phyloP scores from a whole-genome alignment of 2,888 invertebrate species.

The Ceriagrion tenellum region DNA sequence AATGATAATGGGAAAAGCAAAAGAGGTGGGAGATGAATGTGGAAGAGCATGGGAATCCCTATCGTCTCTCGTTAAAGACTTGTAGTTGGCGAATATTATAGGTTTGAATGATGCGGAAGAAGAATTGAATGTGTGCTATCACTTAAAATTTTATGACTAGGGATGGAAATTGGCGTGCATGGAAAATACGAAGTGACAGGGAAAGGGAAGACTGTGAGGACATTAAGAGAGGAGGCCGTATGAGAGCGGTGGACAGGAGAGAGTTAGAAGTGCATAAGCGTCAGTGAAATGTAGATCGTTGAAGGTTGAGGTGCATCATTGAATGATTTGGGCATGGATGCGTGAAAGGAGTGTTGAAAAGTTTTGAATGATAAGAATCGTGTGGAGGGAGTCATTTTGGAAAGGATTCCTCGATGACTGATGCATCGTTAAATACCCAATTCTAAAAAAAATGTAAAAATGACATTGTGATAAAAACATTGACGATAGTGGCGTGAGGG shows the following conservation, averaged over 20 bases:
- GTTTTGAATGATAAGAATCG: no score
- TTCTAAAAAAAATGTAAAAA: no score
- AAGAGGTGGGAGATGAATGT: conserved; percentile 21
- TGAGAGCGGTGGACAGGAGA: background rate
- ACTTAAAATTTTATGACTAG: background rate
- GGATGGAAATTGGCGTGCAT: background rate
- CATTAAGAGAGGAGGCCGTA: background rate
- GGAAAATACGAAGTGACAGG: background rate
- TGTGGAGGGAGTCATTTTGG: no score
- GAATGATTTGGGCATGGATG: background rate
- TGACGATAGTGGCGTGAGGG: no score
- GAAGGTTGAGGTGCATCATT: background rate
- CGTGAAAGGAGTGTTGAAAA: no score
- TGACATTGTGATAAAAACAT: no score
- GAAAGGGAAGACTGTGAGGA: background rate
- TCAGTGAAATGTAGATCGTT: background rate
- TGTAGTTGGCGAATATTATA: conserved; percentile 28
- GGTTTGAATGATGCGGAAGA: background rate
- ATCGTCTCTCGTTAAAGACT: conserved; percentile 14
- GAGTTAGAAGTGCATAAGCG: no score
- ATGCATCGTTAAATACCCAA: no score
- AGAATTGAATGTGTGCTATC: conserved; percentile 25
- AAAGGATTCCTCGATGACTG: no score
- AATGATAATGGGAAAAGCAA: conserved; percentile 41
- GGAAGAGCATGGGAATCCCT: background rate